Conservation (phyloP, 1,140 invertebrate species). For the Platorchestia sp. region DNA sequence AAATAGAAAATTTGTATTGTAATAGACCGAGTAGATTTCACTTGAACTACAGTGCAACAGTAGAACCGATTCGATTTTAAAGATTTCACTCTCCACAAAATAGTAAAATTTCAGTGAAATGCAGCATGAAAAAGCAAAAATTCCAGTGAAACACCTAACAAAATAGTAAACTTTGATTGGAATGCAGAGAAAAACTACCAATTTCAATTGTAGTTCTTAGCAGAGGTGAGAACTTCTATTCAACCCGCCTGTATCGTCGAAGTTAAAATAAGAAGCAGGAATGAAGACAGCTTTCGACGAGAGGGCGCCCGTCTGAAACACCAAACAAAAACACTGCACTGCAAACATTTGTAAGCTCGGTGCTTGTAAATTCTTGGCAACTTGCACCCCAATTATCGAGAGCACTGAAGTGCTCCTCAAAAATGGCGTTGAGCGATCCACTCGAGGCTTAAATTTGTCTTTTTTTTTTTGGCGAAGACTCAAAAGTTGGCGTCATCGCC, state of each 20-base stretch:
- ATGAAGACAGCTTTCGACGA: background rate
- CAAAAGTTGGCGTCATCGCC: background rate
- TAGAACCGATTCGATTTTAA: too few relatives aligned
- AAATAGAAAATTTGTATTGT: too few relatives aligned
- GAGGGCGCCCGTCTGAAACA: background rate
- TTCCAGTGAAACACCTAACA: too few relatives aligned
- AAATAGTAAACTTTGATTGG: background rate
- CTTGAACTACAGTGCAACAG: too few relatives aligned
- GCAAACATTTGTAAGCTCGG: background rate
- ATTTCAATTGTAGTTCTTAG: background rate
- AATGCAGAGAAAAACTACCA: background rate
- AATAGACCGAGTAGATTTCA: too few relatives aligned
- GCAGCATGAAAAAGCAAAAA: too few relatives aligned
- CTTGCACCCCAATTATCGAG: background rate
- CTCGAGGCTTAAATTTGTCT: background rate
- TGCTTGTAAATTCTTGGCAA: background rate
- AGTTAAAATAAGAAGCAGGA: background rate
- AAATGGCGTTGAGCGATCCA: background rate
- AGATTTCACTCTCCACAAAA: too few relatives aligned
- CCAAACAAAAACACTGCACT: background rate
- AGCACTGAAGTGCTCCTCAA: background rate
- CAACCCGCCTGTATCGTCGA: background rate
- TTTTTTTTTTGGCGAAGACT: background rate
- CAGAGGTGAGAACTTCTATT: background rate
- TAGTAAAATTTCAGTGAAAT: too few relatives aligned